Evolutionary conservation across 2,888 invertebrate genomes (phyloP).

Genomic region (Sialis lutaria): DNA sequence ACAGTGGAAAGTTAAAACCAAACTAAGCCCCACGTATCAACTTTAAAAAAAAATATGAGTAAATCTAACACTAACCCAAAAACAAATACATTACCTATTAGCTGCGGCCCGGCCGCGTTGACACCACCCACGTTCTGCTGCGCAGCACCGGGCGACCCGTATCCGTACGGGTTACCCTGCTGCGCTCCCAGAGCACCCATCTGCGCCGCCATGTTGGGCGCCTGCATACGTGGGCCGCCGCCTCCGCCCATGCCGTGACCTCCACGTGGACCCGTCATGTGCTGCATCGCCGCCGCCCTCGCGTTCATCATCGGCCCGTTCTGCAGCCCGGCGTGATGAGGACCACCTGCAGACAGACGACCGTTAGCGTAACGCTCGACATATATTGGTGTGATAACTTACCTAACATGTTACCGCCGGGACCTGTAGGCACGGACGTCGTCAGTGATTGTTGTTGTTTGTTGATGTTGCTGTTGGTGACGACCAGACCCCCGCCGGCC

Average conservation of each 20-base stretch:
- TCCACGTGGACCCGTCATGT: conserved; percentile 26
- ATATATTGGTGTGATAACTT: no score
- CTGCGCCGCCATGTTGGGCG: conserved; percentile 27
- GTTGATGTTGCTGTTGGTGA: conserved; percentile 49
- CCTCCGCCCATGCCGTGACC: conserved; percentile 25
- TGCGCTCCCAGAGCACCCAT: conserved; percentile 12
- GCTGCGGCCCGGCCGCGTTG: conserved; percentile 16
- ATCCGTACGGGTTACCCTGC: conserved; percentile 28
- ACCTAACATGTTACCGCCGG: conserved; percentile 18
- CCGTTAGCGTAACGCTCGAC: no score
- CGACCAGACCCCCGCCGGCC: conserved; percentile 55
- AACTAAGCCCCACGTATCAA: no score
- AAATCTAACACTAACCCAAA: no score
- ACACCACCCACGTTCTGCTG: conserved; percentile 23
- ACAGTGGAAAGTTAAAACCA: no score
- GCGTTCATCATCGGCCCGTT: conserved; percentile 58
- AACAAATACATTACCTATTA: conserved; percentile 8
- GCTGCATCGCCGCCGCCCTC: conserved; percentile 28
- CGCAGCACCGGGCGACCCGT: conserved; percentile 32
- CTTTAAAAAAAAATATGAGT: no score
- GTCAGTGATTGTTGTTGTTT: conserved; percentile 48
- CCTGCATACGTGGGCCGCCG: conserved; percentile 42
- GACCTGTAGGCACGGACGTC: conserved; percentile 30
- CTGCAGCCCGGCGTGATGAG: conserved; percentile 42
- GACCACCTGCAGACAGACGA: no score